Evolutionary conservation across 2,797 vertebrate species (phyloP).

Genomic region (Hylomyscus alleni): DNA sequence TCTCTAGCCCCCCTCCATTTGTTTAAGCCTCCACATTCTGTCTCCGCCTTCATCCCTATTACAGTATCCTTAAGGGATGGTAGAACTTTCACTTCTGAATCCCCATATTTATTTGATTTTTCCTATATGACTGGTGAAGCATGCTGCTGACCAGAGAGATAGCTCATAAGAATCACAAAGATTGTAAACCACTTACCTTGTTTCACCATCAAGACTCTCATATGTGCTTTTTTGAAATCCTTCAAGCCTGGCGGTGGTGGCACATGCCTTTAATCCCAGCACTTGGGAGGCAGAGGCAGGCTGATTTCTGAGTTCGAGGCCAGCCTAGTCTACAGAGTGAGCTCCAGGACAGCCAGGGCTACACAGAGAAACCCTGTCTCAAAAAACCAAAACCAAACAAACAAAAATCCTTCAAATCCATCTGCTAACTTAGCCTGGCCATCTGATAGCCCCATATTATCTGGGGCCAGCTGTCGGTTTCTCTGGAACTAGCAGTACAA

Average conservation of each 20-base stretch:
- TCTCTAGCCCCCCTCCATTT: too few relatives aligned
- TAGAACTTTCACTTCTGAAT: not conserved
- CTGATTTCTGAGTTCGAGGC: too few relatives aligned
- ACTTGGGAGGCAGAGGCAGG: too few relatives aligned
- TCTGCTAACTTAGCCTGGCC: conserved; percentile 88
- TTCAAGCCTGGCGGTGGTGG: too few relatives aligned
- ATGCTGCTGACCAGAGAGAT: not conserved
- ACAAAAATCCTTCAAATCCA: conserved; percentile 90
- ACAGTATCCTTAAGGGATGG: not conserved
- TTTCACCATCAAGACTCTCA: conserved; percentile 88
- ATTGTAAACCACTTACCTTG: conserved; percentile 82
- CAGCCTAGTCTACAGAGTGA: too few relatives aligned
- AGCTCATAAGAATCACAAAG: not conserved
- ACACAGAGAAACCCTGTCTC: too few relatives aligned
- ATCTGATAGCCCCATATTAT: conserved; percentile 89
- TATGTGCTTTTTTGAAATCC: conserved; percentile 92
- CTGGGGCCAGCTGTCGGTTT: conserved; percentile 87
- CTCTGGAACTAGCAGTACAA: conserved; percentile 90
- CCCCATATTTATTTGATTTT: not conserved
- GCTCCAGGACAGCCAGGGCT: too few relatives aligned
- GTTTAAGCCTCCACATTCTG: not conserved
- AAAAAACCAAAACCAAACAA: too few relatives aligned
- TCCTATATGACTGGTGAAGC: not conserved
- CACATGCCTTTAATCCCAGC: too few relatives aligned
- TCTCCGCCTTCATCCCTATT: not conserved